Percentiles rank a stretch among this genome's conserved stretches.
These are phyloP conservation scores for Clupea harengus DNA, from an alignment of 2,113 vertebrate species.

Conservation along the genomic window DNA sequence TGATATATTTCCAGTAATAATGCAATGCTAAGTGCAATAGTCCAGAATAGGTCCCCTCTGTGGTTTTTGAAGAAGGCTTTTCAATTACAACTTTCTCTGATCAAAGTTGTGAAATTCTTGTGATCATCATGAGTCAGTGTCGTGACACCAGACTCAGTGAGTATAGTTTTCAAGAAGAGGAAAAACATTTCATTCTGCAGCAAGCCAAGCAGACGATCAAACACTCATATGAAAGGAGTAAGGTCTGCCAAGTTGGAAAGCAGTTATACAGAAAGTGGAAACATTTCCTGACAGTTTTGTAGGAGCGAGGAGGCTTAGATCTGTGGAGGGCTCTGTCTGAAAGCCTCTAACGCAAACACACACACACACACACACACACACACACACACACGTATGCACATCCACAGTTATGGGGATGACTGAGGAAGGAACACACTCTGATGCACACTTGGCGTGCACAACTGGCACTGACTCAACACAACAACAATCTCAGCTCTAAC, in stretches of 20 bases:
- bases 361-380: neutral
- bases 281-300: slow-evolving; percentile 24
- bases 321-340: neutral
- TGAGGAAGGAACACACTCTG: neutral
- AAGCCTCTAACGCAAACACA: neutral
- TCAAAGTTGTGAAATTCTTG: neutral
- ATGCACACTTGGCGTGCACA: neutral
- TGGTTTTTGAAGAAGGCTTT: neutral
- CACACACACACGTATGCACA: neutral
- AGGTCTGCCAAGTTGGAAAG: neutral
- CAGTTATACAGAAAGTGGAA: slow-evolving; percentile 9
- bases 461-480: slow-evolving; percentile 14
- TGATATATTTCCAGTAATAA: no score
- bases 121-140: neutral
- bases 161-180: neutral
- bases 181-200: neutral
- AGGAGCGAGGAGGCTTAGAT: neutral
- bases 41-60: neutral
- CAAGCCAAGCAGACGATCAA: slow-evolving; percentile 20
- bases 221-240: neutral
- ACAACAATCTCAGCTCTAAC: neutral
- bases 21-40: neutral
- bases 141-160: neutral
- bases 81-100: neutral
- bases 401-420: neutral